A percentile compares a stretch with the other conserved stretches of the same genome.
These are phyloP conservation scores for Syngnathus scovelli DNA, from an alignment of 2,113 vertebrate species.

Conservation along the genomic window DNA sequence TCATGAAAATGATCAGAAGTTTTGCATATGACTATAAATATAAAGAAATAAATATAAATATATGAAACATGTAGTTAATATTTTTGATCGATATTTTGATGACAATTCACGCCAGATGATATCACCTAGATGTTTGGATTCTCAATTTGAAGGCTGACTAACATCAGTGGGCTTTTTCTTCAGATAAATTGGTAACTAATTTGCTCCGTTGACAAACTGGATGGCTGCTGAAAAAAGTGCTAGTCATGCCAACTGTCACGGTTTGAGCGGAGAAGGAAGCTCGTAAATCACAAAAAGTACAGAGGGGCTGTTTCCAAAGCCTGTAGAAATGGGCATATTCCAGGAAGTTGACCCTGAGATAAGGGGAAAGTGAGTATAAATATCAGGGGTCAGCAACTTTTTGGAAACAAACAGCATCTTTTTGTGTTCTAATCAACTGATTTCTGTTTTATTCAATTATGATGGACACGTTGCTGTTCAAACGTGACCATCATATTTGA, in stretches of 20 bases:
- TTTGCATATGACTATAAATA: too few relatives aligned
- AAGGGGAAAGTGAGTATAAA: too few relatives aligned
- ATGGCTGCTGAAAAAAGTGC: not conserved
- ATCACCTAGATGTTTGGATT: not conserved
- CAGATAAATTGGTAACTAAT: not conserved
- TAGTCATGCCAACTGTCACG: not conserved
- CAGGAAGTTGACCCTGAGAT: too few relatives aligned
- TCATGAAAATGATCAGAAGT: too few relatives aligned
- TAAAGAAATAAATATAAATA: not conserved
- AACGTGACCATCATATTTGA: too few relatives aligned
- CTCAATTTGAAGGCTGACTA: not conserved
- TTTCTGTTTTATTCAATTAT: too few relatives aligned
- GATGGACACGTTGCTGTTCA: too few relatives aligned
- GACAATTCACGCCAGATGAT: not conserved
- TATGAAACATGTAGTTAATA: not conserved
- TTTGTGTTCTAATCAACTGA: too few relatives aligned
- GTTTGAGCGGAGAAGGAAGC: not conserved
- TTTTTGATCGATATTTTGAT: not conserved
- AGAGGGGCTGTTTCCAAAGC: not conserved
- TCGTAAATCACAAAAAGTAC: not conserved
- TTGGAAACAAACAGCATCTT: too few relatives aligned
- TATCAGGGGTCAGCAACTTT: too few relatives aligned
- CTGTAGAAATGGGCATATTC: not conserved
- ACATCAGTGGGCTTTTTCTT: not conserved
- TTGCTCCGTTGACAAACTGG: not conserved